These are phyloP conservation scores for Drosophila athabasca DNA, from an alignment of 1,140 invertebrate genomes.

Conservation along the genomic window DNA sequence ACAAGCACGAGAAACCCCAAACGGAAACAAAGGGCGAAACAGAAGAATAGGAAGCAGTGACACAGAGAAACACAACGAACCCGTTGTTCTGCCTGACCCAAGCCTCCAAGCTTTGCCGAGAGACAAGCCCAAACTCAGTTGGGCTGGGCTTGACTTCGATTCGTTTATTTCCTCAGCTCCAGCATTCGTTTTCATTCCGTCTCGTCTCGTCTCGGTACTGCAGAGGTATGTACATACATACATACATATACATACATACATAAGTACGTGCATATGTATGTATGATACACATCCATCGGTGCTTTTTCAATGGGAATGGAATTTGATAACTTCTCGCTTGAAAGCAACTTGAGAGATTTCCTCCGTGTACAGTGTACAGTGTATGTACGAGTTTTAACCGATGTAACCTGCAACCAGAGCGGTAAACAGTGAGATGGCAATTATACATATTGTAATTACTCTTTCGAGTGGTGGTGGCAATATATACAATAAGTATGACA, in stretches of 20 bases:
- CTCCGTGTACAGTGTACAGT: not conserved
- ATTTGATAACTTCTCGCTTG: conserved; percentile 3
- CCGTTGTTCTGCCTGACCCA: conserved; percentile 17
- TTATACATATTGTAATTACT: conserved; percentile 42
- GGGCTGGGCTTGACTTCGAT: conserved; percentile 36
- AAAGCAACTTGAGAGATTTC: conserved; percentile 13
- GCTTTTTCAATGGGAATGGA: not conserved
- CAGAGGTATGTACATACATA: not conserved
- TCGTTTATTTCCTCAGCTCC: conserved; percentile 10
- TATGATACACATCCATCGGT: not conserved
- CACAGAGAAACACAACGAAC: conserved; percentile 8
- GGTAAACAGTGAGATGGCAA: conserved; percentile 15
- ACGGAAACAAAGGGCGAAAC: conserved; percentile 29
- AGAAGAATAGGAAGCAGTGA: conserved; percentile 4
- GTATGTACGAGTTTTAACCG: not conserved
- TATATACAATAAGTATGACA: conserved; percentile 39
- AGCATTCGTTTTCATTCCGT: conserved; percentile 51
- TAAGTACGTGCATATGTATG: too few relatives aligned
- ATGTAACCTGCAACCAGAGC: conserved; percentile 8
- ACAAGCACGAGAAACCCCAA: conserved; percentile 22
- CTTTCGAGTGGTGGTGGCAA: conserved; percentile 25
- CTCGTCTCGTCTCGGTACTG: conserved; percentile 27
- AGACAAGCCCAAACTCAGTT: conserved; percentile 13
- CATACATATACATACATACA: too few relatives aligned
- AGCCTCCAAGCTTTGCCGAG: not conserved